These are phyloP conservation scores for Spondyliosoma cantharus DNA, from an alignment of 2,797 vertebrate species.

Conservation along the genomic window DNA sequence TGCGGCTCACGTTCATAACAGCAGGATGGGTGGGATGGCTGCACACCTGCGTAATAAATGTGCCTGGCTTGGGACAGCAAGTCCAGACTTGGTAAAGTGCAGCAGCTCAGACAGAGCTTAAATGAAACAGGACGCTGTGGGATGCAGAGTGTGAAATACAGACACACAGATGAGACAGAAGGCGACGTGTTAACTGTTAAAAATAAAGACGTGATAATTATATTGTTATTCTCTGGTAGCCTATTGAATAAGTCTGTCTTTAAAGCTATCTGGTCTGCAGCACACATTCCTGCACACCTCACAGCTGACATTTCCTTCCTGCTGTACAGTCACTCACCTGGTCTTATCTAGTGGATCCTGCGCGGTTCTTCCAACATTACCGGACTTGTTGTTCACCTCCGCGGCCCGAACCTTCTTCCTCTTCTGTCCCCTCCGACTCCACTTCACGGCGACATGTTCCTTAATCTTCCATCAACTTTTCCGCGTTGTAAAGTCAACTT, in stretches of 20 bases:
- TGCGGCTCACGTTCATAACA: slow-evolving; percentile 33
- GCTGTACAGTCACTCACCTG: slow-evolving; percentile 5
- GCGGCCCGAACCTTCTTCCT: background rate
- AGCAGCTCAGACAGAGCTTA: slow-evolving; percentile 65
- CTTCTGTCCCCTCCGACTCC: slow-evolving; percentile 20
- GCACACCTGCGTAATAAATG: slow-evolving; percentile 65
- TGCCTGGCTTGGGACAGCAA: slow-evolving; percentile 67
- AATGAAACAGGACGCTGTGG: slow-evolving; percentile 39
- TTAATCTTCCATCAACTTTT: slow-evolving; percentile 30
- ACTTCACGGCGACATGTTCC: slow-evolving; percentile 38
- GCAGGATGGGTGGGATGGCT: slow-evolving; percentile 31
- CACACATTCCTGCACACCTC: slow-evolving; percentile 57
- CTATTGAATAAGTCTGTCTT: background rate
- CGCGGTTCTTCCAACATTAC: background rate
- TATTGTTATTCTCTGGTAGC: too few relatives aligned
- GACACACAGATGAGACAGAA: background rate
- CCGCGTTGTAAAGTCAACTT: slow-evolving; percentile 7
- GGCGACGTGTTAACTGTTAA: background rate
- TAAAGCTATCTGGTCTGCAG: background rate
- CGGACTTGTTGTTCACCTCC: slow-evolving; percentile 44
- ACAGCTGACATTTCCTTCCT: slow-evolving; percentile 28
- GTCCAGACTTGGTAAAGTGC: slow-evolving; percentile 75
- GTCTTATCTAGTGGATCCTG: background rate
- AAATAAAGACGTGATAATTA: background rate
- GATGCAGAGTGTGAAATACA: slow-evolving; percentile 19